Conservation (phyloP, 2,797 vertebrate genomes). For the Ctenochaetus hawaiiensis region DNA sequence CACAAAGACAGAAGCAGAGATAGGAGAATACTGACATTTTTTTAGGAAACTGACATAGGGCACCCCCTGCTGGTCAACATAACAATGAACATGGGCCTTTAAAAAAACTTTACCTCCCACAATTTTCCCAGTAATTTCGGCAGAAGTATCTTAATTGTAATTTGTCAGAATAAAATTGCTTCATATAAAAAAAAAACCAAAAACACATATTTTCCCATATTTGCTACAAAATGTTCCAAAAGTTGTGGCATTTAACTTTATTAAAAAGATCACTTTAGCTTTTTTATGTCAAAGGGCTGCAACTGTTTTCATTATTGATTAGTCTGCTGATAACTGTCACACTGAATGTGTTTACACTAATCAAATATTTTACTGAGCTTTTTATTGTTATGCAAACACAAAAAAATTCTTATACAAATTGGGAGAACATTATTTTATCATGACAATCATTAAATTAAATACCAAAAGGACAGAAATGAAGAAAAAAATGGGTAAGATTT, state of each 20-base stretch:
- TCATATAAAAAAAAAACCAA: background rate
- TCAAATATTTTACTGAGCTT: no score
- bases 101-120: background rate
- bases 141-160: no score
- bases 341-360: background rate
- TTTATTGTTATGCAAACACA: no score
- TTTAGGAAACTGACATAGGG: slow-evolving; percentile 28
- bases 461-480: no score
- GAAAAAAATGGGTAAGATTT: no score
- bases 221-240: background rate
- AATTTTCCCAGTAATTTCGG: no score
- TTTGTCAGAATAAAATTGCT: no score
- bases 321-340: background rate
- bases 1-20: background rate
- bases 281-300: background rate
- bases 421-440: no score
- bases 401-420: no score
- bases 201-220: no score
- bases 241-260: background rate
- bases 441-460: no score
- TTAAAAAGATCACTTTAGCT: background rate
- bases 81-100: slow-evolving; percentile 5
- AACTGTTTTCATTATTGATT: background rate
- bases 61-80: slow-evolving; percentile 50
- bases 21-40: background rate